Base-by-base conservation (phyloP, 2,888 invertebrate species). In the Tetramorium bicarinatum region DNA sequence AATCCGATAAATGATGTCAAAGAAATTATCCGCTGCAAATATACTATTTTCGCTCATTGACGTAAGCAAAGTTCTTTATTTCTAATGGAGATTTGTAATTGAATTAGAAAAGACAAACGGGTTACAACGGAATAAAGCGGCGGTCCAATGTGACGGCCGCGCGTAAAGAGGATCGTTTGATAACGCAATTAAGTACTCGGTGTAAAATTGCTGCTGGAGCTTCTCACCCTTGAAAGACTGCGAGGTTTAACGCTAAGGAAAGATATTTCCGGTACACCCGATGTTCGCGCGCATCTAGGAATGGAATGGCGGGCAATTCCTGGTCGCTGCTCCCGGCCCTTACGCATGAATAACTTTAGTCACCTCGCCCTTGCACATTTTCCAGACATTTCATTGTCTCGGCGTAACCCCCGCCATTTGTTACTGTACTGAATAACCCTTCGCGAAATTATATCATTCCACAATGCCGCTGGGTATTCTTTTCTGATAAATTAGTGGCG, bases 261-360 rank as follows among this genome's bases (percentile, higher is more conserved):
- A 29, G 72, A 72, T 80, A 80, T 80, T 80, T 80, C 79, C 79
- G 79, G 59, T 72, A 71, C 56, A 79, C 79, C 71, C 79, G 38
- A 72, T 80, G 79, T 71, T 56, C 44, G 44, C 21, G 72, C 47
- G 34, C 38, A 72, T 41, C 47, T 59, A 72, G 59, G 25, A 72
- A 80, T 80, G 79, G 79, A 80, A 80, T 61, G 79, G 72, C 79
- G 25, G 41, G 38, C 79, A 72, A 80, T 80, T 80, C 72, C 79
- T 80, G 79, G 79, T 49, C 47, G 59, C 59, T 18, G 54, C 8
- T 44, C 72, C 38, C 69, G 72, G 21, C 71, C 72, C 72, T 80
- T 71, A 72, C 79, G 72, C 72, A 49, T 80, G 79, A 80, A 80
- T 80, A 80, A 80, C 79, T 80, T 79, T 80, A 72, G 79, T 72